These are phyloP conservation scores for Euphonia xanthogaster DNA, from an alignment of 2,797 vertebrate genomes.

Conservation along the genomic window DNA sequence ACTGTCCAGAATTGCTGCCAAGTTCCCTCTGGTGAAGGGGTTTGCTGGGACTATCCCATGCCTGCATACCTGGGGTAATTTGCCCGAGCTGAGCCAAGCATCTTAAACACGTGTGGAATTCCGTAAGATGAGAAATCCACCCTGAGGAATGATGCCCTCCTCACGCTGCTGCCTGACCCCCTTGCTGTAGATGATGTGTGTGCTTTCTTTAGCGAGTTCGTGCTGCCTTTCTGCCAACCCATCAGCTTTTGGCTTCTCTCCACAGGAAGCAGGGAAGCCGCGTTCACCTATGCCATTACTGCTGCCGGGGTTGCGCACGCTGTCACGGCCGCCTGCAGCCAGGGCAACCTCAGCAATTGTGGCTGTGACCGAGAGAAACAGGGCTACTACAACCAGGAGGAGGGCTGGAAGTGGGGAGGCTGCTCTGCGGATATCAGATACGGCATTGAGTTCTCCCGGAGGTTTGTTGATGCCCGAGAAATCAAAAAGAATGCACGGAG, in stretches of 20 bases:
- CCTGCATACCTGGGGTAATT: background rate
- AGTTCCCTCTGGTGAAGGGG: background rate
- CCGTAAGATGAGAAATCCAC: background rate
- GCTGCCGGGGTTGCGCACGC: slow-evolving; percentile 95
- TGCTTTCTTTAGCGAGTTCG: background rate
- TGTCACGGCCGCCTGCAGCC: slow-evolving; percentile 94
- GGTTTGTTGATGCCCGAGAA: slow-evolving; percentile 96
- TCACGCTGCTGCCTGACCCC: background rate
- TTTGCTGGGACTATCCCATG: background rate
- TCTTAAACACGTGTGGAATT: background rate
- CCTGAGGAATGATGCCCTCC: background rate
- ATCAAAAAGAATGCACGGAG: slow-evolving; percentile 96
- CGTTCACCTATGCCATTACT: slow-evolving; percentile 97
- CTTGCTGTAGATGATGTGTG: background rate
- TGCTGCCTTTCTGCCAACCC: slow-evolving; percentile 52
- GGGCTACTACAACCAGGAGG: slow-evolving; percentile 94
- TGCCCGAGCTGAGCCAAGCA: background rate
- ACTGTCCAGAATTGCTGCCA: background rate
- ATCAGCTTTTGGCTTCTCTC: slow-evolving; percentile 64
- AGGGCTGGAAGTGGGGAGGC: slow-evolving; percentile 99
- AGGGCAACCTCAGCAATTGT: slow-evolving; percentile 97
- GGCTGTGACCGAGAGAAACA: slow-evolving; percentile 98
- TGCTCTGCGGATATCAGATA: slow-evolving; percentile 97
- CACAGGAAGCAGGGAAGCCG: slow-evolving; percentile 95
- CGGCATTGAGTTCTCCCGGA: slow-evolving; percentile 95